Evolutionary conservation across 1,140 invertebrate species (phyloP).

Genomic region (Drosophila teissieri): DNA sequence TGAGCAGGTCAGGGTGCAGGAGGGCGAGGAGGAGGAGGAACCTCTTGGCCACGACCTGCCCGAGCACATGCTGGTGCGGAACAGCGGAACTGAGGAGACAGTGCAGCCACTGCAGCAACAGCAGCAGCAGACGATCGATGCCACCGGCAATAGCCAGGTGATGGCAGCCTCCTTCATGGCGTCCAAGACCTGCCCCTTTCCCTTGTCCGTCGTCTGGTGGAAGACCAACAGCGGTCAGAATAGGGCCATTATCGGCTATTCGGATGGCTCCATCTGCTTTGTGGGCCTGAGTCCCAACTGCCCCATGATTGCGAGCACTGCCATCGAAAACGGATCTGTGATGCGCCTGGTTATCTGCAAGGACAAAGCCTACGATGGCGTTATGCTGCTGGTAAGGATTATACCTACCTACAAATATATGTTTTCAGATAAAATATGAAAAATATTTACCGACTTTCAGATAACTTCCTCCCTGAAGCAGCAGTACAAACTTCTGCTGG

Average conservation of each 20-base stretch:
- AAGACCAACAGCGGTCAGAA: conserved; percentile 86
- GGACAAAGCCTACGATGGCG: conserved; percentile 88
- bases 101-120: conserved; percentile 6
- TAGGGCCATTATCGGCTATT: conserved; percentile 89
- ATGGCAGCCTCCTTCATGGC: conserved; percentile 85
- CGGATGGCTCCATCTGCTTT: conserved; percentile 89
- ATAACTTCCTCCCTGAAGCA: conserved; percentile 88
- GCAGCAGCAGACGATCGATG: conserved; percentile 85
- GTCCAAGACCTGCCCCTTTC: conserved; percentile 86
- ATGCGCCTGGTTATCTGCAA: conserved; percentile 88
- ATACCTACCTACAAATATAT: no score
- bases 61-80: conserved; percentile 65
- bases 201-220: conserved; percentile 89
- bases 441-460: conserved; percentile 73
- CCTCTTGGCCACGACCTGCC: conserved; percentile 69
- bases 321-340: conserved; percentile 87
- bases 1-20: conserved; percentile 31
- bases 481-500: conserved; percentile 88
- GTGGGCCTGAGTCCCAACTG: conserved; percentile 88
- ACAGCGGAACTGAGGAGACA: conserved; percentile 11
- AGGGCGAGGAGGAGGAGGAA: conserved; percentile 58
- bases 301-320: conserved; percentile 88
- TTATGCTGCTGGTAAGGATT: conserved; percentile 87
- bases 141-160: conserved; percentile 84
- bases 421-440: neutral